Conservation (phyloP, 2,888 invertebrate species). For the Ypsolopha scabrella region DNA sequence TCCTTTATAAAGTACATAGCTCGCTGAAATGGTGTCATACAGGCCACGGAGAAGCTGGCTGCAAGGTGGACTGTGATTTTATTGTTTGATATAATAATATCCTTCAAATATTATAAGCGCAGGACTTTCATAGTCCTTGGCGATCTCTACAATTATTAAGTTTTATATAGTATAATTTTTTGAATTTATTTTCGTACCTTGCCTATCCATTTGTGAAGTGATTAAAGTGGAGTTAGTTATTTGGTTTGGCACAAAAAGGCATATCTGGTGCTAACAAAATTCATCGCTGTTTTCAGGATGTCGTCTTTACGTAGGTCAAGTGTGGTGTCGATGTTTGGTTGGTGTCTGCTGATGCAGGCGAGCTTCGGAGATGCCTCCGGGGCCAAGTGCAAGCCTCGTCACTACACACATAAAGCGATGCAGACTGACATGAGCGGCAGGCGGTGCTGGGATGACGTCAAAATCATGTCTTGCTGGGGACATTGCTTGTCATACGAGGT, state of each 20-base stretch:
- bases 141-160: too few relatives aligned
- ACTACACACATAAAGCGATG: slow-evolving; percentile 46
- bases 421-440: slow-evolving; percentile 72
- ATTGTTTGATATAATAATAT: not conserved
- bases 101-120: too few relatives aligned
- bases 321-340: slow-evolving; percentile 3
- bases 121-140: not conserved
- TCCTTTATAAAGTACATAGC: slow-evolving; percentile 41
- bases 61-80: slow-evolving; percentile 14
- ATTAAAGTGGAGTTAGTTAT: too few relatives aligned
- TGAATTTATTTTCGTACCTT: too few relatives aligned
- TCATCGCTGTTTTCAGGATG: not conserved
- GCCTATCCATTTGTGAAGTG: too few relatives aligned
- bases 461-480: slow-evolving; percentile 87
- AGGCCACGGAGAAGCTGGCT: slow-evolving; percentile 19
- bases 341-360: slow-evolving; percentile 23
- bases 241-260: too few relatives aligned
- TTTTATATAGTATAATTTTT: too few relatives aligned
- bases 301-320: not conserved
- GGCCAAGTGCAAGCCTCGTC: slow-evolving; percentile 40
- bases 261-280: too few relatives aligned
- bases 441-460: slow-evolving; percentile 83
- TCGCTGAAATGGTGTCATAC: slow-evolving; percentile 21
- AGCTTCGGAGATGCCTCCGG: slow-evolving; percentile 18
- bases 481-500: slow-evolving; percentile 89